phyloP scores from a whole-genome alignment of 2,888 invertebrate species.

The Oxyteleia sp. region DNA sequence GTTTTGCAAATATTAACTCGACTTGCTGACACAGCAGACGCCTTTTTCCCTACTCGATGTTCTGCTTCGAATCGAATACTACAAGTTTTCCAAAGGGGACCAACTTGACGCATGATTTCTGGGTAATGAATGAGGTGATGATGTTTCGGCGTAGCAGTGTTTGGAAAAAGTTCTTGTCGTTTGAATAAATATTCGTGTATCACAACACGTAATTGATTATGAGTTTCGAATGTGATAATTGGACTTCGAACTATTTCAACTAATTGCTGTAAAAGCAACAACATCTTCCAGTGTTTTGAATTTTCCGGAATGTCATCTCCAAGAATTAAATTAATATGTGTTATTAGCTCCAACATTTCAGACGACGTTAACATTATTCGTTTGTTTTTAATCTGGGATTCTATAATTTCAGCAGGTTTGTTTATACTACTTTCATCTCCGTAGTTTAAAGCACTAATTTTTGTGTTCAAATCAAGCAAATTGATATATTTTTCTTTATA shows the following conservation, averaged over 20 bases:
- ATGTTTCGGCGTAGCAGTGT: conserved; percentile 65
- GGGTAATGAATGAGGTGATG: conserved; percentile 73
- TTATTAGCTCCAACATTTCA: conserved; percentile 64
- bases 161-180: conserved; percentile 42
- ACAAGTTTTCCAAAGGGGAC: conserved; percentile 70
- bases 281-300: conserved; percentile 34
- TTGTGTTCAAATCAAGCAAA: conserved; percentile 31
- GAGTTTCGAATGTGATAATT: conserved; percentile 33
- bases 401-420: conserved; percentile 39
- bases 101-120: conserved; percentile 65
- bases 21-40: conserved; percentile 45
- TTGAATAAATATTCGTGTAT: conserved; percentile 57
- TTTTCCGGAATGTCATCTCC: conserved; percentile 38
- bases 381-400: conserved; percentile 44
- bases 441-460: conserved; percentile 43
- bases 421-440: not conserved
- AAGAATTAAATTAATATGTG: conserved; percentile 41
- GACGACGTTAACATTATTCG: conserved; percentile 68
- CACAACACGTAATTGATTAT: conserved; percentile 42
- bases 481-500: conserved; percentile 42
- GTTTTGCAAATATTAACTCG: conserved; percentile 68
- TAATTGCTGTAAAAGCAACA: conserved; percentile 26
- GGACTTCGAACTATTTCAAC: conserved; percentile 31
- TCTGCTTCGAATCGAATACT: conserved; percentile 71
- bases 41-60: conserved; percentile 67